Percentiles rank a stretch among this genome's conserved stretches.
phyloP scores from a whole-genome alignment of 2,888 invertebrate genomes.

The Scaptomyza cyrtandrae region DNA sequence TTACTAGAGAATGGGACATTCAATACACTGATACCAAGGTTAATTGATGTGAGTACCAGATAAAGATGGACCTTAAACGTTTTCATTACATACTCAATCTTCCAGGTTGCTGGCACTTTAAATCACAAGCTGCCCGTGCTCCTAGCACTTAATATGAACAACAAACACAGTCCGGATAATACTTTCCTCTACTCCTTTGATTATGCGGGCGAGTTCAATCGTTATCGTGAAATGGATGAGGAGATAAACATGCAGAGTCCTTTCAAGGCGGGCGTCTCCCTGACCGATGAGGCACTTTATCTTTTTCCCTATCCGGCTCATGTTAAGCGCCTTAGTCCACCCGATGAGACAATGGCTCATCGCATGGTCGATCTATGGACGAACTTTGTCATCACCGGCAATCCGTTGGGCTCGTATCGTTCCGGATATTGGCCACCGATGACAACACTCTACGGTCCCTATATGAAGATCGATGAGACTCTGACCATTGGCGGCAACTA shows the following conservation, averaged over 20 bases:
- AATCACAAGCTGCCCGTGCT: slow-evolving; percentile 85
- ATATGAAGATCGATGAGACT: slow-evolving; percentile 83
- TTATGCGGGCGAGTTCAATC: slow-evolving; percentile 84
- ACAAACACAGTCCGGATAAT: slow-evolving; percentile 80
- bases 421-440: slow-evolving; percentile 83
- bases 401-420: slow-evolving; percentile 76
- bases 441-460: slow-evolving; percentile 83
- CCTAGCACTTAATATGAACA: slow-evolving; percentile 83
- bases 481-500: slow-evolving; percentile 82
- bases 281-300: slow-evolving; percentile 87
- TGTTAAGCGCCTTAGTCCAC: slow-evolving; percentile 79
- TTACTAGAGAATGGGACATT: slow-evolving; percentile 84
- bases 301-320: slow-evolving; percentile 85
- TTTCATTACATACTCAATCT: not conserved
- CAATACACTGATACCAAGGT: slow-evolving; percentile 84
- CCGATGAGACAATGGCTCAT: slow-evolving; percentile 83
- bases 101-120: slow-evolving; percentile 85
- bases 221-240: slow-evolving; percentile 83
- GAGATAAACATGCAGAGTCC: slow-evolving; percentile 84
- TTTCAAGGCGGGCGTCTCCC: slow-evolving; percentile 85
- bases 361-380: slow-evolving; percentile 85
- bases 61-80: not conserved
- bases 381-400: slow-evolving; percentile 82
- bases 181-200: slow-evolving; percentile 86
- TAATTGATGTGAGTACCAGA: slow-evolving; percentile 85